A percentile compares a stretch with the other conserved stretches of the same genome.
Conservation (phyloP, 2,797 vertebrate genomes). For the Sebastes jordani region DNA sequence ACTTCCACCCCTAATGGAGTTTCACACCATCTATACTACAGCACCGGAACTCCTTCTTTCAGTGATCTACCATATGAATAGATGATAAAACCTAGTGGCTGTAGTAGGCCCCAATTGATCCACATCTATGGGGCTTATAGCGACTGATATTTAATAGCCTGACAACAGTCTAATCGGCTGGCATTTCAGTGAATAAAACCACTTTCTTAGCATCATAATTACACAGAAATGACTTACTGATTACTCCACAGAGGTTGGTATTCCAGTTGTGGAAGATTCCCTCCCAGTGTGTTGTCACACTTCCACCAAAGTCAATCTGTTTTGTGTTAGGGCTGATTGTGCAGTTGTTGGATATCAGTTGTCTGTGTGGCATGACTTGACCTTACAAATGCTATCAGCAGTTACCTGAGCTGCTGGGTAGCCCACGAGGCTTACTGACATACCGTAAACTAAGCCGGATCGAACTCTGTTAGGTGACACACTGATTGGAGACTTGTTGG, state of each 20-base stretch:
- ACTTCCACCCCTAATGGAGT: too few species aligned
- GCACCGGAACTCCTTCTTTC: too few species aligned
- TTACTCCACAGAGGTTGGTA: slow-evolving; percentile 5
- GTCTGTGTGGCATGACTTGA: slow-evolving; percentile 61
- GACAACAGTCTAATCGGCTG: not conserved
- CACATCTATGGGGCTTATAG: too few species aligned
- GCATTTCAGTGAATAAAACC: not conserved
- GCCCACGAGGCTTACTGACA: slow-evolving; percentile 53
- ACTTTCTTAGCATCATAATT: slow-evolving; percentile 3
- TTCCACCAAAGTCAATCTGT: slow-evolving; percentile 65
- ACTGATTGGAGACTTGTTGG: slow-evolving; percentile 46
- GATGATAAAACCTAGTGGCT: too few species aligned
- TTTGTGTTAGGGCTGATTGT: slow-evolving; percentile 71
- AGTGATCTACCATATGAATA: too few species aligned
- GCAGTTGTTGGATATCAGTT: slow-evolving; percentile 72
- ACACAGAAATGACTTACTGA: slow-evolving; percentile 4
- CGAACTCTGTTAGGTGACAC: slow-evolving; percentile 50
- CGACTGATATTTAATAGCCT: not conserved
- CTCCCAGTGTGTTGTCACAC: slow-evolving; percentile 39
- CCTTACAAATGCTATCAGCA: slow-evolving; percentile 70
- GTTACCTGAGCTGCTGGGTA: slow-evolving; percentile 68
- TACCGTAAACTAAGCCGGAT: slow-evolving; percentile 51
- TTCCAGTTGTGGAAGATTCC: slow-evolving; percentile 34
- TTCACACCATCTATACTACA: too few species aligned
- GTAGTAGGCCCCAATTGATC: too few species aligned